Evolutionary conservation across 1,140 invertebrate species (phyloP), one percentile per base, ranked within the genome.

Genomic region (Meloidogyne floridensis): DNA sequence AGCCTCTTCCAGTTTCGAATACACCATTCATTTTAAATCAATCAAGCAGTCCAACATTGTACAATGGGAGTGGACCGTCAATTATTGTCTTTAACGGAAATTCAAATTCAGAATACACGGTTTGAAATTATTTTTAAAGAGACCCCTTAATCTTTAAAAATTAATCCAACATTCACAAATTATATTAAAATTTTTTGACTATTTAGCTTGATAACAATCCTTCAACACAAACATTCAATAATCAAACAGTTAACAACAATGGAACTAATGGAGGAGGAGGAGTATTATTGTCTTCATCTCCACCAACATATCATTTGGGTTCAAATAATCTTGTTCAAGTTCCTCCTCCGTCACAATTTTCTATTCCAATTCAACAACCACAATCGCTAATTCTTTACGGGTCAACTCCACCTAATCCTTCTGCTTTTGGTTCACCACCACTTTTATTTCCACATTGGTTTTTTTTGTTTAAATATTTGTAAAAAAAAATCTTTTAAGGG

Each of bases 341-440:
- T 42, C 32, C 75, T 13, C 51, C 75, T 13, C 51, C 75, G 2
- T 32, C 47, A 42, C 56, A 56, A 54, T 77, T 77, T 56, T 69
- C 43, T 65, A 77, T 77, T 43, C 75, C 75, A 9, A 69, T 77
- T 69, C 75, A 77, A 65, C 59, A 15, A n/a, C 77, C 56, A 32
- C 77, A 79, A 11, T 53, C 77, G 59, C 13, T 79, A 3, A 47
- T 79, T 71, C n/a, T 69, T 20, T 79, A 69, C 42, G 77, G 77
- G 42, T 69, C 76, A n/a, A 78, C 77, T 32, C 77, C 77, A 18
- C 77, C 77, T 65, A 65, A 65, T n/a, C 59, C 59, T 65, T 65
- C n/a, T 18, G n/a, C 59, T 53, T 79, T 79, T 47, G 77, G 77
- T 13, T 79, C 77, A 71, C 77, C 77, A 18, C 77, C 77, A 47